Conservation (phyloP, 2,113 vertebrate species). For the Dunckerocampus dactyliophorus region DNA sequence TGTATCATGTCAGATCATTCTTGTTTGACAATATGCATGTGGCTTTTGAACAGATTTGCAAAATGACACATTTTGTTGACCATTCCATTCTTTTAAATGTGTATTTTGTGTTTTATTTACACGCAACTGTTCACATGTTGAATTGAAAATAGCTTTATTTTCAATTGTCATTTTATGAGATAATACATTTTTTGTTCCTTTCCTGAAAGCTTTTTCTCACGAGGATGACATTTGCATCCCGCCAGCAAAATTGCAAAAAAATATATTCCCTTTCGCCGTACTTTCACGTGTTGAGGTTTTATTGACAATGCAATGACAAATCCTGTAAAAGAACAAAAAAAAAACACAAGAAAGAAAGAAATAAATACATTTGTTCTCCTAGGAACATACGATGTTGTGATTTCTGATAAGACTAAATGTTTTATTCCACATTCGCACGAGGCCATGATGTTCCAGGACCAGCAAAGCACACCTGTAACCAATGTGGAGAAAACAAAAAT, state of each 20-base stretch:
- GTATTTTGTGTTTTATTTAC: background rate
- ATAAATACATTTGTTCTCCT: slow-evolving; percentile 49
- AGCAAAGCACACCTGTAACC: slow-evolving; percentile 16
- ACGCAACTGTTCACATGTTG: slow-evolving; percentile 2
- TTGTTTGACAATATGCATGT: too few species aligned
- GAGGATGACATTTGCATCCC: slow-evolving; percentile 34
- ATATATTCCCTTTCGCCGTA: slow-evolving; percentile 60
- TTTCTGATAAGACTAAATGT: slow-evolving; percentile 22
- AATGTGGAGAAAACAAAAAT: slow-evolving; percentile 7
- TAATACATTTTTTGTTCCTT: slow-evolving; percentile 37
- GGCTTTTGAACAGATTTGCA: too few species aligned
- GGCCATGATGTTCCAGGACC: slow-evolving; percentile 36
- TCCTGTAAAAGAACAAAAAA: slow-evolving; percentile 24
- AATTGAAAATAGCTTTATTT: slow-evolving; percentile 57
- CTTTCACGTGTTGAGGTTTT: slow-evolving; percentile 28
- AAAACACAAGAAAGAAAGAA: slow-evolving; percentile 46
- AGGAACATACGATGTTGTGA: slow-evolving; percentile 33
- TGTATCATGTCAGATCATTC: too few species aligned
- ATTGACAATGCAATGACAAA: slow-evolving; percentile 34
- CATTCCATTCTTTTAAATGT: too few species aligned
- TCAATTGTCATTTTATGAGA: slow-evolving; percentile 39
- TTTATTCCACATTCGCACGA: slow-evolving; percentile 52
- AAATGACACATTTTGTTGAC: too few species aligned
- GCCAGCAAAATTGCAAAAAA: slow-evolving; percentile 53
- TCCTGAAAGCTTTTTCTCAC: slow-evolving; percentile 48